phyloP scores from a whole-genome alignment of 2,113 vertebrate species.

The Pedionomus torquatus region DNA sequence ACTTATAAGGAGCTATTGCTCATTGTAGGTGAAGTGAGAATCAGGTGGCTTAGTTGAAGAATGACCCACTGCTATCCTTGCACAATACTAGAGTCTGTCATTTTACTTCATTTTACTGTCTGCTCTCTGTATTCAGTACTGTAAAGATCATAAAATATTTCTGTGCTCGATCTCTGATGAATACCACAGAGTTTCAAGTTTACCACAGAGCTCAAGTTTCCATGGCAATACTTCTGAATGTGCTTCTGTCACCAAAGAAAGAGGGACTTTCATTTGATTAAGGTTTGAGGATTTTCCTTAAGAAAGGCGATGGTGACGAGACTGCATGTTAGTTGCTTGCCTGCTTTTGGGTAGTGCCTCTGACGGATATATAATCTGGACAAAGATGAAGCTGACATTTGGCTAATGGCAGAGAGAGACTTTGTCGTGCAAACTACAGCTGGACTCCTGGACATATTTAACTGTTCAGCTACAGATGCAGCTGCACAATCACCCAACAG shows the following conservation, averaged over 20 bases:
- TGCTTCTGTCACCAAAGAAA: slow-evolving; percentile 44
- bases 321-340: not conserved
- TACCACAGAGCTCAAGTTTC: slow-evolving; percentile 51
- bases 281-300: not conserved
- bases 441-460: slow-evolving; percentile 31
- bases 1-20: not conserved
- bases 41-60: not conserved
- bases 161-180: not conserved
- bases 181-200: not conserved
- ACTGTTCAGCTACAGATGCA: slow-evolving; percentile 45
- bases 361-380: not conserved
- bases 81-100: not conserved
- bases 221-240: slow-evolving; percentile 54
- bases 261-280: not conserved
- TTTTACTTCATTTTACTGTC: not conserved
- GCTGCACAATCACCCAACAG: slow-evolving; percentile 47
- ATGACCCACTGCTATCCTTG: not conserved
- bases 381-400: slow-evolving; percentile 5
- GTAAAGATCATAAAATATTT: slow-evolving; percentile 39
- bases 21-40: not conserved
- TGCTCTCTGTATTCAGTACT: not conserved
- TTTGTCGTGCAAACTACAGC: not conserved
- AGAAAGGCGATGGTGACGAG: not conserved
- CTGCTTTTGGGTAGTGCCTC: not conserved
- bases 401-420: not conserved